A percentile compares a stretch with the other conserved stretches of the same genome.
These are phyloP conservation scores for Crotalus viridis DNA, from an alignment of 2,113 vertebrate species.

Conservation along the genomic window DNA sequence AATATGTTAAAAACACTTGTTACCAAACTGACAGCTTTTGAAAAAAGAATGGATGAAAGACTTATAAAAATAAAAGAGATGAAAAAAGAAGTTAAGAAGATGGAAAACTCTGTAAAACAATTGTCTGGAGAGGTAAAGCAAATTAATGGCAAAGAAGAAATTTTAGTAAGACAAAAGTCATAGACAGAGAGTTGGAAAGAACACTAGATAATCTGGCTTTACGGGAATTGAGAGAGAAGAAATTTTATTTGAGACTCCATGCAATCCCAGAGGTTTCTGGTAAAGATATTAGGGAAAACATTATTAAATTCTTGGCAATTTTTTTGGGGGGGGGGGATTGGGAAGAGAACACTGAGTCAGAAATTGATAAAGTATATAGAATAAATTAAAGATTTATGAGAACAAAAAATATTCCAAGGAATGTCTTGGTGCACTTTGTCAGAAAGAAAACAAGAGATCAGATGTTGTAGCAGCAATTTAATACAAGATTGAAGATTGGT, in stretches of 20 bases:
- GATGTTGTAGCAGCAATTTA: background rate
- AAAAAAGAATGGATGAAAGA: background rate
- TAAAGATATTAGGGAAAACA: background rate
- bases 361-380: background rate
- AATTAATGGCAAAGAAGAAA: background rate
- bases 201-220: background rate
- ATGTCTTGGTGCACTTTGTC: background rate
- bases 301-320: background rate
- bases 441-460: background rate
- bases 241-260: background rate
- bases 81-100: background rate
- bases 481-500: background rate
- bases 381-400: background rate
- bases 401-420: background rate
- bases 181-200: background rate
- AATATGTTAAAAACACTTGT: background rate
- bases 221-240: background rate
- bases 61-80: background rate
- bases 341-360: background rate
- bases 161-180: background rate
- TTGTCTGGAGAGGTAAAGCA: background rate
- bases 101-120: background rate
- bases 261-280: background rate
- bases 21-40: background rate
- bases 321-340: background rate